A percentile compares a stretch with the other conserved stretches of the same genome.
Conservation (phyloP, 2,797 vertebrate genomes). For the Malurus splendens region DNA sequence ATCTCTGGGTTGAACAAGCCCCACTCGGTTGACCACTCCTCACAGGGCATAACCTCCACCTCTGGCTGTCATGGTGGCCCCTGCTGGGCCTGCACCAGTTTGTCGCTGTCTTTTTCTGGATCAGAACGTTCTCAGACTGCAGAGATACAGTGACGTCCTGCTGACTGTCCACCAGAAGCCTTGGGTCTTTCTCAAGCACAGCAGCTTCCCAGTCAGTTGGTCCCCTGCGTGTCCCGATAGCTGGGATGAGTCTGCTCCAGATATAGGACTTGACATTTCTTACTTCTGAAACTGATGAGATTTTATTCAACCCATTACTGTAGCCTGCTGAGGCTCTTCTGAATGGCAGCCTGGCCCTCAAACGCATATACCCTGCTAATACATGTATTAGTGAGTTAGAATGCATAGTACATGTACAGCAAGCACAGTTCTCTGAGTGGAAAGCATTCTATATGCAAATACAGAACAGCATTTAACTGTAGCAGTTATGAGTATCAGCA, state of each 20-base stretch:
- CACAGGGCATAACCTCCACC: background rate
- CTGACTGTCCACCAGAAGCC: background rate
- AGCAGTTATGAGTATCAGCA: background rate
- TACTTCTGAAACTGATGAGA: background rate
- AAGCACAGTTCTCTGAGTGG: background rate
- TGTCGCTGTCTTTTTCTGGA: background rate
- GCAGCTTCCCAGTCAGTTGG: background rate
- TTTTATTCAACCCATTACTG: background rate
- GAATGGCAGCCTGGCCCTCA: background rate
- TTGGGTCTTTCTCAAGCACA: background rate
- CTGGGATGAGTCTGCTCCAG: background rate
- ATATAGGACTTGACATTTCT: background rate
- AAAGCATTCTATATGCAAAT: background rate
- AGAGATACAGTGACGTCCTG: background rate
- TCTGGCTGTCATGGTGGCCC: background rate
- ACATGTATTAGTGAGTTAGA: background rate
- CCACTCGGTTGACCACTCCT: background rate
- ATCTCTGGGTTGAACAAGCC: background rate
- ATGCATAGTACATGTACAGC: background rate
- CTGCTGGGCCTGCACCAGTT: background rate
- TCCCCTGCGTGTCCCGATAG: background rate
- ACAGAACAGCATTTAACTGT: background rate
- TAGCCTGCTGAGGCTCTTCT: background rate
- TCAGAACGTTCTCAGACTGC: background rate
- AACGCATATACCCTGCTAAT: background rate